A percentile compares a stretch with the other conserved stretches of the same genome.
Evolutionary conservation across 1,140 invertebrate genomes (phyloP).

Genomic region (Bicyclus anynana): DNA sequence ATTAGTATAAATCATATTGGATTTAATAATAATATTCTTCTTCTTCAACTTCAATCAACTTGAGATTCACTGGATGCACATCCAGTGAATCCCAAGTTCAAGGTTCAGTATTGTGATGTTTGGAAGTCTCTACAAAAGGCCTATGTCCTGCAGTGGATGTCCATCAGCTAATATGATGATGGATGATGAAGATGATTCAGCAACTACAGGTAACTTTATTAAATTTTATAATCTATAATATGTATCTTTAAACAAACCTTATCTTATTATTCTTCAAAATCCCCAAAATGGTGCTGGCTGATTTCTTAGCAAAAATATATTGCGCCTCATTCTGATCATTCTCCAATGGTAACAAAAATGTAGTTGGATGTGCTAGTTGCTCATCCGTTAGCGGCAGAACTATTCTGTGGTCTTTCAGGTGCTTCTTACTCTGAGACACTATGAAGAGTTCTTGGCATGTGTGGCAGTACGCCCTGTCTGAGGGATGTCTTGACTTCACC

Average conservation of each 20-base stretch:
- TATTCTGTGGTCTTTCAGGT: constrained; percentile 54
- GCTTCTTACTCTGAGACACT: constrained; percentile 53
- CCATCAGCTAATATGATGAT: no score
- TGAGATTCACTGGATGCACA: no score
- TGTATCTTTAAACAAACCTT: constrained; percentile 34
- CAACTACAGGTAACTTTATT: no score
- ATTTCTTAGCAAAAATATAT: constrained; percentile 63
- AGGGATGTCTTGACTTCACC: constrained; percentile 56
- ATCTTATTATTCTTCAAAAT: constrained; percentile 67
- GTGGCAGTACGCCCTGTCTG: constrained; percentile 80
- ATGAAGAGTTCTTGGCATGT: constrained; percentile 80
- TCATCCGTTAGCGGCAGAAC: constrained; percentile 54
- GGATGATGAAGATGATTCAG: no score
- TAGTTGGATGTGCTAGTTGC: constrained; percentile 44
- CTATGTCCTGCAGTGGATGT: no score
- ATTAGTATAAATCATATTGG: no score
- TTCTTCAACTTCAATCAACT: no score
- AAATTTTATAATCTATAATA: neutral
- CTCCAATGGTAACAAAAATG: constrained; percentile 55
- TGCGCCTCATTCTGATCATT: constrained; percentile 64
- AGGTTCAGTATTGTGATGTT: no score
- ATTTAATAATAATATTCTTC: no score
- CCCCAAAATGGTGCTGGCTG: constrained; percentile 51
- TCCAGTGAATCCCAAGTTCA: no score
- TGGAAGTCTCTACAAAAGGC: no score